phyloP scores from a whole-genome alignment of 1,140 invertebrate species.

The Danaus plexippus region DNA sequence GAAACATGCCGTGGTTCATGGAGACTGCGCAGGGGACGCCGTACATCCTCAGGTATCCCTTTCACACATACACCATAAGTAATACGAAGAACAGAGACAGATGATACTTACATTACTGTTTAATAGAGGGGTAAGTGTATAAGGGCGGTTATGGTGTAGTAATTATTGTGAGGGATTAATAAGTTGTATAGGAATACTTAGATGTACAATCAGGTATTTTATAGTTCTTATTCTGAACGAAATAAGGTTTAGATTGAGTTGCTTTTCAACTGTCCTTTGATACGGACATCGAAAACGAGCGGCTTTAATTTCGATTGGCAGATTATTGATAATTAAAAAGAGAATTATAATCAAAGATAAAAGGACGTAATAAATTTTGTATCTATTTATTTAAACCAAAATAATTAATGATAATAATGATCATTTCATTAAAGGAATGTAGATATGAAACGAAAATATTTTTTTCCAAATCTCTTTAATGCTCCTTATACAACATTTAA shows the following conservation, averaged over 20 bases:
- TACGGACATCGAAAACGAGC: too few relatives aligned
- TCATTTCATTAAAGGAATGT: too few relatives aligned
- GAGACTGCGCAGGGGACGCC: slow-evolving; percentile 67
- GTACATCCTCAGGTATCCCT: slow-evolving; percentile 63
- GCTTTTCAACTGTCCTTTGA: too few relatives aligned
- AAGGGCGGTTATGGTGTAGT: slow-evolving; percentile 17
- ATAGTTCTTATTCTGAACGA: background rate
- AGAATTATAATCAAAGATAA: too few relatives aligned
- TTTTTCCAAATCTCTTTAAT: too few relatives aligned
- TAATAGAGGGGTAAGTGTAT: slow-evolving; percentile 3
- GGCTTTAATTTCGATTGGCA: too few relatives aligned
- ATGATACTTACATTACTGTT: slow-evolving; percentile 6
- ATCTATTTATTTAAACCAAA: too few relatives aligned
- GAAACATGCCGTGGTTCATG: slow-evolving; percentile 90
- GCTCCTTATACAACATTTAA: too few relatives aligned
- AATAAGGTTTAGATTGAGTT: slow-evolving; percentile 4
- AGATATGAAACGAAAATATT: too few relatives aligned
- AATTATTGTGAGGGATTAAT: slow-evolving; percentile 19
- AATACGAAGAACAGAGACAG: slow-evolving; percentile 23
- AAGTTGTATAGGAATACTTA: slow-evolving; percentile 21
- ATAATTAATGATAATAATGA: too few relatives aligned
- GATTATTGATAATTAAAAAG: too few relatives aligned
- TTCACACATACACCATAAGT: slow-evolving; percentile 21
- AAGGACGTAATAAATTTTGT: too few relatives aligned
- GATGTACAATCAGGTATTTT: background rate